Conservation (phyloP, 2,113 vertebrate genomes). For the Centropus unirufus region DNA sequence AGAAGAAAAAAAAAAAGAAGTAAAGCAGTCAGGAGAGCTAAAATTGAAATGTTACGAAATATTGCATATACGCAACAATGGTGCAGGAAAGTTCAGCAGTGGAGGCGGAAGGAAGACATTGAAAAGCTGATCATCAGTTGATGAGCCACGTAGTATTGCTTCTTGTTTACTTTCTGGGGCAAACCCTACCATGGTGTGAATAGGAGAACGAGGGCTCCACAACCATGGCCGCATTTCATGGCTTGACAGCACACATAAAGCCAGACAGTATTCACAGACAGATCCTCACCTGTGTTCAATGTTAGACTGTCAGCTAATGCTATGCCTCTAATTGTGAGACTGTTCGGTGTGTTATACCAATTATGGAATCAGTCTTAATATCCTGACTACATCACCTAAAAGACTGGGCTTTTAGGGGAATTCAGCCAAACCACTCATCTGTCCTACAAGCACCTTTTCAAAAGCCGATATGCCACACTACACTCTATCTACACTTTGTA, state of each 20-base stretch:
- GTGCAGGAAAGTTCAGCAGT: background rate
- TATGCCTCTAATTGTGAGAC: background rate
- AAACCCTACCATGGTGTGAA: background rate
- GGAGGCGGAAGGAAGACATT: background rate
- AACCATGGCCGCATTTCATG: background rate
- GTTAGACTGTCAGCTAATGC: background rate
- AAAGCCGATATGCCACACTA: background rate
- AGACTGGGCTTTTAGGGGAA: slow-evolving; percentile 47
- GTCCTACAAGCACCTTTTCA: background rate
- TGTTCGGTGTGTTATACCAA: background rate
- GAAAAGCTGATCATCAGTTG: background rate
- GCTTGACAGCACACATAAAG: background rate
- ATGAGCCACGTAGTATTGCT: background rate
- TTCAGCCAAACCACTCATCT: background rate
- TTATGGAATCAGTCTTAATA: background rate
- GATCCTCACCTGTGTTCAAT: background rate
- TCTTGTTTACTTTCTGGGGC: background rate
- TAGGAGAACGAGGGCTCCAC: background rate
- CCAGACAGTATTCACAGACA: background rate
- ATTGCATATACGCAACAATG: background rate
- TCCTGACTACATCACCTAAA: background rate
- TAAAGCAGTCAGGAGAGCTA: background rate
- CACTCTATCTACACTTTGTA: background rate
- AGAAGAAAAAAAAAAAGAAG: background rate
- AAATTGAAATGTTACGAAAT: background rate